Evolutionary conservation across 64 coral and sea anemone genomes (phyloP), one percentile per base, ranked within the genome.

Genomic region (Pocillopora verrucosa): DNA sequence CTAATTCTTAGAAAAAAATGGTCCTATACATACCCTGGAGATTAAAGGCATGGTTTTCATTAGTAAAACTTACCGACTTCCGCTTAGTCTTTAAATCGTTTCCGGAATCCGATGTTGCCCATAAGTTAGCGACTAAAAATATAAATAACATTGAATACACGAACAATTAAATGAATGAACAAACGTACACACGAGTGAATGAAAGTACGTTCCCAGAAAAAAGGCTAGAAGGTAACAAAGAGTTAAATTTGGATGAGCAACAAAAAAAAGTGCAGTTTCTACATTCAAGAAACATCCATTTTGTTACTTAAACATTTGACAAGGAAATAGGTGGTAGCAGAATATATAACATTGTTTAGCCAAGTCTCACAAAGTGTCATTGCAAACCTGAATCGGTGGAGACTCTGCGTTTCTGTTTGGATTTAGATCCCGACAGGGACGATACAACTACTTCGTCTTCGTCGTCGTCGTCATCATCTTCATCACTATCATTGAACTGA

Each of bases 21-120:
- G 37, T 19, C 11, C 16, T 20, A 7, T 20, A 56, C 37, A 77
- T 51, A 3, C 13, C 1, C 22, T 30, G 30, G 22, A 10, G 16
- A 30, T 15, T 20, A 58, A 30, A 70, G n/a, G 20, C 25, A 68
- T 11, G 36, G 25, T 36, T 11, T 30, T 5, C 13, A 12, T 16
- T 10, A 77, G 16, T 1, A 81, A 81, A n/a, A 26, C 82, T 72
- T 57, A 85, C 82, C 38, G 82, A 85, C 58, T 85, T 85, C 72
- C 82, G 63, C 36, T 85, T 85, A 20, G 5, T 30, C 67, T 70
- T 85, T 5, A 37, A 85, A 37, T 38, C 41, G 19, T 65, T 30
- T 85, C 35, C 10, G 11, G 69, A 72, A 22, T 72, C 64, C 25
- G 82, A 85, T 2, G 82, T 85, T 3, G 82, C 82, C 82, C 82